Evolutionary conservation across 2,113 vertebrate species (phyloP), one percentile per base, ranked within the genome.

Genomic region (Origma solitaria): DNA sequence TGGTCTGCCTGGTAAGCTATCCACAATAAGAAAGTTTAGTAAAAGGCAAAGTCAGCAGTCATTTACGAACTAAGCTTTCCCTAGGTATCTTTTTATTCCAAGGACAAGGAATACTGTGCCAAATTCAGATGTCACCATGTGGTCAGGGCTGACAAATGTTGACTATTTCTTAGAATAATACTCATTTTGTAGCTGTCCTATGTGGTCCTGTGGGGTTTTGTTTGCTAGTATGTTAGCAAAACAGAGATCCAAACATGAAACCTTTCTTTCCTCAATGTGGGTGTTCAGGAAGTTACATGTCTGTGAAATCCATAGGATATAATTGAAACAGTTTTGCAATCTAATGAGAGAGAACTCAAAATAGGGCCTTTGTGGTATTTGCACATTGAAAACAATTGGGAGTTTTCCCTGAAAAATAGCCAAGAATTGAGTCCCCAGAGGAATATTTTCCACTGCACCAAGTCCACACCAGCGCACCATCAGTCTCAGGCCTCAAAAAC

Each of bases 271-370:
- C 65, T 93, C 77, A 1, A 28, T 90, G 85, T 92, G 95, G 88
- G 93, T 90, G 92, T 96, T 93, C 88, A 86, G 85, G 90, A 95
- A 94, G 92, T 71, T 90, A 65, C 33, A 24, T 35, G 90, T 27
- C 76, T 92, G 69, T 78, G 88, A 95, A 97, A 96, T 92, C 88
- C 88, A 94, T 92, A 92, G 79, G 82, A 90, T 82, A 85, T 90
- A 94, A 95, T 53, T 82, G 88, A 90, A 96, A 88, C 40, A 57
- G 69, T 95, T 96, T 92, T 94, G 92, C 80, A 94, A 93, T 66
- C 86, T 92, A 94, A 79, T 51, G 76, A 92, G 82, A 91, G 66
- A 77, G 53, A 90, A 86, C 60, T 86, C 82, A 86, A 96, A 94
- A 96, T 70, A 88, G 54, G 47, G 58, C 20, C 33, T 77, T 47